These are phyloP conservation scores for Siniperca undulata DNA, from an alignment of 2,797 vertebrate genomes.

Conservation along the genomic window DNA sequence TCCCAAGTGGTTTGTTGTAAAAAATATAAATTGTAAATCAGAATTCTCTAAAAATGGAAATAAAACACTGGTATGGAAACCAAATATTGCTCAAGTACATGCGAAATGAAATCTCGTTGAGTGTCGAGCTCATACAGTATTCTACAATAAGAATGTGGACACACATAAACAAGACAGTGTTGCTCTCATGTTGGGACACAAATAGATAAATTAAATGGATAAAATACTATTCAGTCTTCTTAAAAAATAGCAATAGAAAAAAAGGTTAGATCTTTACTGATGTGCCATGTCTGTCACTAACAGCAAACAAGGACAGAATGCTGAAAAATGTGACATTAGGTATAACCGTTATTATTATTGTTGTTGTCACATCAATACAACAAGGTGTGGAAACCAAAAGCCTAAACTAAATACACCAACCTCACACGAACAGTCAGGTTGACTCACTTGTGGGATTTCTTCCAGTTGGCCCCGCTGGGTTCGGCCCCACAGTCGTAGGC, in stretches of 20 bases:
- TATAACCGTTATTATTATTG: neutral
- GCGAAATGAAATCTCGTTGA: neutral
- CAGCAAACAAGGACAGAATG: neutral
- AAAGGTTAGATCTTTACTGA: neutral
- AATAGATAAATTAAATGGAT: neutral
- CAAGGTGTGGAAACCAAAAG: neutral
- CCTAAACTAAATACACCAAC: neutral
- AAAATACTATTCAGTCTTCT: neutral
- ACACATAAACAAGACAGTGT: neutral
- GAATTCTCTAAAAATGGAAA: slow-evolving; percentile 6
- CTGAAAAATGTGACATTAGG: neutral
- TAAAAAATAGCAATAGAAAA: too few species aligned
- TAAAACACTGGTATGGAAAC: neutral
- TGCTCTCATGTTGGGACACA: neutral
- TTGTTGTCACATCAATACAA: neutral
- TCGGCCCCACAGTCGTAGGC: slow-evolving; percentile 95
- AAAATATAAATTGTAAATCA: neutral
- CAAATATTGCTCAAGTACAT: neutral
- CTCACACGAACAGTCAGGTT: slow-evolving; percentile 10
- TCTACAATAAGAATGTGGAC: neutral
- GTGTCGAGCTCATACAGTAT: neutral
- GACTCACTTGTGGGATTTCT: slow-evolving; percentile 98
- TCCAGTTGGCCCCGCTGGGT: slow-evolving; percentile 90
- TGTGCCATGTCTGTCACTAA: neutral
- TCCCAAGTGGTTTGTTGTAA: neutral